Conservation (phyloP, 1,140 invertebrate genomes). For the Sipha flava region DNA sequence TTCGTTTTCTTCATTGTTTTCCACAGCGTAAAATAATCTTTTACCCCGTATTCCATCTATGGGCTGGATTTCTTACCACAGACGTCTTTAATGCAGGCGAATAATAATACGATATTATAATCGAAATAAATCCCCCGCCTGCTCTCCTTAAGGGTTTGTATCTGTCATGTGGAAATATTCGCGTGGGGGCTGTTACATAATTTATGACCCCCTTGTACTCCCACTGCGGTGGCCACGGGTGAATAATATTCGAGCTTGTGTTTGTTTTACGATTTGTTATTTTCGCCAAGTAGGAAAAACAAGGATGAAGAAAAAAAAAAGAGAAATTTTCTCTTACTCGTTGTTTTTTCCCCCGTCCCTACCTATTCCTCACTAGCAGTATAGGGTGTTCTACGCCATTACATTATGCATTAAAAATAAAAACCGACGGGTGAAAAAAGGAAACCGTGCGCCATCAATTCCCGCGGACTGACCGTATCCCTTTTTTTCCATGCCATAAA, state of each 20-base stretch:
- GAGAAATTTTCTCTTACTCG: conserved; percentile 1
- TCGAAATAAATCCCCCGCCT: conserved; percentile 17
- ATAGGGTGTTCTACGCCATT: conserved; percentile 12
- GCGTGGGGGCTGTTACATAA: conserved; percentile 28
- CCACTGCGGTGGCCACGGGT: not conserved
- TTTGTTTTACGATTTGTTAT: conserved; percentile 33
- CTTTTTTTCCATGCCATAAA: conserved; percentile 31
- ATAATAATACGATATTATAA: conserved; percentile 31
- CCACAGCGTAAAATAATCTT: not conserved
- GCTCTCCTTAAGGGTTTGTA: conserved; percentile 16
- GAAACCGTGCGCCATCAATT: conserved; percentile 29
- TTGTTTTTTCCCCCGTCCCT: not conserved
- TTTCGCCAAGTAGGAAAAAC: conserved; percentile 13
- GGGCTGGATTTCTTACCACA: not conserved
- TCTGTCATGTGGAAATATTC: conserved; percentile 32
- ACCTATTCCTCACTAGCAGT: not conserved
- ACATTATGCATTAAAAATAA: conserved; percentile 33
- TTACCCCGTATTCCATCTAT: not conserved
- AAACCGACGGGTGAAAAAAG: conserved; percentile 17
- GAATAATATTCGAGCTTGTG: conserved; percentile 26
- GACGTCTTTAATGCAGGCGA: conserved; percentile 2
- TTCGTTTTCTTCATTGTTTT: not conserved
- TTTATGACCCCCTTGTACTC: conserved; percentile 6
- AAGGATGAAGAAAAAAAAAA: not conserved
- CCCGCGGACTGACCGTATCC: conserved; percentile 19